A percentile compares a stretch with the other conserved stretches of the same genome.
These are phyloP conservation scores for Melolontha melolontha DNA, from an alignment of 2,888 invertebrate species.

Conservation along the genomic window DNA sequence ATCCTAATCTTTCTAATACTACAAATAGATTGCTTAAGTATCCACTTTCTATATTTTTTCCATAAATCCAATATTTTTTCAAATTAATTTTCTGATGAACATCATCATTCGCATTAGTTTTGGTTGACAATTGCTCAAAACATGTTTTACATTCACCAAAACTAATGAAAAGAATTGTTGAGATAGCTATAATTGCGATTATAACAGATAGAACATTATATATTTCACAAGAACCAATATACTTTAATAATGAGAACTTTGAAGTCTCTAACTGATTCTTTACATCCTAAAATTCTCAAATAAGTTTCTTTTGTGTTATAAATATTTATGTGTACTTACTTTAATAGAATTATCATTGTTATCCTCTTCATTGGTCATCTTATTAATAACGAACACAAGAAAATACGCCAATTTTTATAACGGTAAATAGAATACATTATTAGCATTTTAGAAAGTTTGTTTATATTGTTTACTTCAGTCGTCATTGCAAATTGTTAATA, in stretches of 20 bases:
- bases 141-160: conserved; percentile 40
- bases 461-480: no score
- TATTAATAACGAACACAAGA: no score
- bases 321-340: not conserved
- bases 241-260: not conserved
- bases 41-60: conserved; percentile 72
- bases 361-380: no score
- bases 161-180: conserved; percentile 37
- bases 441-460: no score
- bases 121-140: conserved; percentile 17
- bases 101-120: not conserved
- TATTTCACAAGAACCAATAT: conserved; percentile 31
- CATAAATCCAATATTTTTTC: conserved; percentile 37
- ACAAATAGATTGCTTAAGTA: conserved; percentile 84
- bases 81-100: not conserved
- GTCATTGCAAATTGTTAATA: no score
- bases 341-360: no score
- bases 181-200: conserved; percentile 37
- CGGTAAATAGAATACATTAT: no score
- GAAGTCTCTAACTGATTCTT: not conserved
- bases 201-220: conserved; percentile 40
- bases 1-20: conserved; percentile 83
- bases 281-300: not conserved
- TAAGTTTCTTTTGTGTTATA: not conserved
- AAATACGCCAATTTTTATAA: no score